Base-by-base conservation (phyloP, 1,140 invertebrate species). In the Aphaenogaster ashmeadi region DNA sequence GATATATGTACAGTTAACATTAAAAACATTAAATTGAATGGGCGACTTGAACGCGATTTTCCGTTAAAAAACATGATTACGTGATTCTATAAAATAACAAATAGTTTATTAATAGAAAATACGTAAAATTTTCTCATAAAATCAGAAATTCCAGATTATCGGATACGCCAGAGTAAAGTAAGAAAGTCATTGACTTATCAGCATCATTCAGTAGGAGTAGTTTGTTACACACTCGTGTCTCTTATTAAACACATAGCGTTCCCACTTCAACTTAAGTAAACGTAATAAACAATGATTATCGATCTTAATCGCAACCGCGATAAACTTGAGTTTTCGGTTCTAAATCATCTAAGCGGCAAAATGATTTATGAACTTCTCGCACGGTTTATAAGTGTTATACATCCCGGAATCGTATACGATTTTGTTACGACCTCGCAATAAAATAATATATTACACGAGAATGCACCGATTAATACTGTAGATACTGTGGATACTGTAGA, bases 331-430 rank as follows among this genome's bases (percentile, higher is more conserved):
- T 87, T 83, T 87, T 89, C 60, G 75, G 71, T 78, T 52, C 62
- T 90, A 90, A 90, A 90, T 90, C 86, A 90, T 90, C 66, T 74
- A 60, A 67, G 15, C 27, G 67, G 27, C 4, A 3, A 41, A 41
- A 38, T 87, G 85, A 91, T 91, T 91, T 91, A 89, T 91, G 90
- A 87, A 91, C 88, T 62, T 72, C 44, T 15, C 8, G 9, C 18
- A 15, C 33, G 33, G n/a, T 88, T 89, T 87, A 84, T 87, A 84
- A 89, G 58, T 88, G 71, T 81, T 87, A 87, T 87, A 81, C 81
- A 60, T 91, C 58, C n/a, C 58, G 50, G 62, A 81, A 67, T 88
- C 52, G 58, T 67, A 66, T 84, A 62, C 75, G 71, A 89, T 87
- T 75, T 87, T 87, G 69, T 87, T 84, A 91, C 50, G 36, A 78